Evolutionary conservation across 2,888 invertebrate genomes (phyloP).

Genomic region (Sinohyriopsis cumingii): DNA sequence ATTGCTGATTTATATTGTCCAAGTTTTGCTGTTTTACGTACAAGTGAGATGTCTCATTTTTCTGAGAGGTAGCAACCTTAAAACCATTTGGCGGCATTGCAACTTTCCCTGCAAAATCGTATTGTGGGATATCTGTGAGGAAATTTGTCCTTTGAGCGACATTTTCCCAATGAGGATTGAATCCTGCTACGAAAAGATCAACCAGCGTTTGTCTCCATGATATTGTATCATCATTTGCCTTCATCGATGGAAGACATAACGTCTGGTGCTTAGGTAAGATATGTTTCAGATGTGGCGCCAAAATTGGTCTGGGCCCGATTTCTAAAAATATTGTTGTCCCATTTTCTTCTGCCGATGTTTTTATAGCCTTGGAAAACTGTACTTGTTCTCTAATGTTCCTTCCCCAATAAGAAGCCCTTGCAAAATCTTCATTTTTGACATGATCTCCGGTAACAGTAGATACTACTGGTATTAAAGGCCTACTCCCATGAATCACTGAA

Average conservation of each 20-base stretch:
- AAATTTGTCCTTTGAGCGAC: neutral
- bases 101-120: neutral
- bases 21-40: too few relatives aligned
- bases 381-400: conserved; percentile 42
- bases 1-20: too few relatives aligned
- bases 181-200: conserved; percentile 4
- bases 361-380: conserved; percentile 31
- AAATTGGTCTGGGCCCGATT: conserved; percentile 27
- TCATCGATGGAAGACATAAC: conserved; percentile 10
- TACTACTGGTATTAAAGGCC: conserved; percentile 21
- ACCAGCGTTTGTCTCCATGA: conserved; percentile 4
- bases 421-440: conserved; percentile 9
- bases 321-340: conserved; percentile 30
- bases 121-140: conserved; percentile 3
- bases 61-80: too few relatives aligned
- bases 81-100: neutral
- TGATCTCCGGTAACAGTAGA: conserved; percentile 36
- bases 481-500: conserved; percentile 6
- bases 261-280: too few relatives aligned
- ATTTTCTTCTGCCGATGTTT: conserved; percentile 10
- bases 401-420: conserved; percentile 40
- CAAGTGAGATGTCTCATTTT: neutral
- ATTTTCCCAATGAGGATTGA: neutral
- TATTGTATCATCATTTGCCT: conserved; percentile 2
- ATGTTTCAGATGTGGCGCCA: conserved; percentile 15